Base-by-base conservation (phyloP, 2,797 vertebrate genomes). In the Sciurus carolinensis region DNA sequence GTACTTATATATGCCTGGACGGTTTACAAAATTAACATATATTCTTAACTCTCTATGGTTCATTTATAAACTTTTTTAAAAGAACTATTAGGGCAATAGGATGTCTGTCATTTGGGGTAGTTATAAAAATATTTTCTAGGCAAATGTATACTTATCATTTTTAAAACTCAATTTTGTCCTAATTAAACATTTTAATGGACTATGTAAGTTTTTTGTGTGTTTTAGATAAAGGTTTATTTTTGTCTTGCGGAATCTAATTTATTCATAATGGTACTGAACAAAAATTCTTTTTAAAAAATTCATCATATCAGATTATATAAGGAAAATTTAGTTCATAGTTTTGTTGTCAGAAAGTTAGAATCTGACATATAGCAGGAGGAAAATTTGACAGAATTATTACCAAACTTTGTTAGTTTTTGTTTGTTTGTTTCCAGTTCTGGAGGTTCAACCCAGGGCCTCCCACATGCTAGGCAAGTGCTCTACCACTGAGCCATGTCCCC, bases 81-180 rank as follows among this genome's bases (percentile, higher is more conserved):
- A 92, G 95, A 96, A 96, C 92, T 95, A 92, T 93, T 97, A 98
- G 95, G 93, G 97, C 59, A 97, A 73, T 72, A 91, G 59, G 89
- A 69, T 96, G 89, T 83, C 33, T 96, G 84, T 95, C 69, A 83
- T 95, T 98, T 98, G 57, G 69, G 73, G 71, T 96, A 87, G 89
- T 96, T 95, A 96, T 33, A 75, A 95, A 97, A 98, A 87, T 93
- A 94, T 71, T 52, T 97, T 54, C 24, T 87, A 87, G 81, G 80
- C 96, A 52, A 85, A 77, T 91, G 96, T 93, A 75, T 81, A 90
- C 95, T 83, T 0, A 0, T 36, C 24, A 11, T 77, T 20, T 95
- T 88, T 9, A 86, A 87, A 92, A 42, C 50, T 87, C 75, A 91
- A n/a, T 92, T 97, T 91, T 87, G 42, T 84, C 71, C 82, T 50